phyloP scores from a whole-genome alignment of 2,888 invertebrate genomes.

The Cyclophora punctaria region DNA sequence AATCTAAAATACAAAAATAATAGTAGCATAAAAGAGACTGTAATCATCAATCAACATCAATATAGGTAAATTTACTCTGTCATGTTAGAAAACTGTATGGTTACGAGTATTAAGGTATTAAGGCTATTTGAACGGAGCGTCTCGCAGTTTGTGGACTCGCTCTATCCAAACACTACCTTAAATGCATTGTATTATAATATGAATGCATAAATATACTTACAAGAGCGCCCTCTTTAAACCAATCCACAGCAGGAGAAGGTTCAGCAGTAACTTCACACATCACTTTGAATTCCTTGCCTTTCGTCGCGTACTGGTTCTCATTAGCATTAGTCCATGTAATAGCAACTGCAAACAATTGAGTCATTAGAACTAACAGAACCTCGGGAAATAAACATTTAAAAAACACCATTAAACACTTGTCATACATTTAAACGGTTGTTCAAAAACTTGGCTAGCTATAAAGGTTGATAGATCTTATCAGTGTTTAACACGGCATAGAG shows the following conservation, averaged over 20 bases:
- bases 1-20: constrained; percentile 56
- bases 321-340: constrained; percentile 92
- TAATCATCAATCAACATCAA: neutral
- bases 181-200: neutral
- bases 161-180: too few species aligned
- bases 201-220: constrained; percentile 46
- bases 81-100: too few species aligned
- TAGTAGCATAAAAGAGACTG: neutral
- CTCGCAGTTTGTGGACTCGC: too few species aligned
- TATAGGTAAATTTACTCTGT: too few species aligned
- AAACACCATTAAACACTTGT: neutral
- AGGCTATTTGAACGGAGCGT: too few species aligned
- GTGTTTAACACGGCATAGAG: too few species aligned
- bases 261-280: constrained; percentile 90
- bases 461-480: too few species aligned
- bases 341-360: constrained; percentile 75
- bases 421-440: constrained; percentile 1
- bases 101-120: too few species aligned
- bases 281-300: constrained; percentile 83
- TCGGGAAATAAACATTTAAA: neutral
- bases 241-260: constrained; percentile 89
- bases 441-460: too few species aligned
- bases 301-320: constrained; percentile 85
- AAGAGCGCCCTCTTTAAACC: constrained; percentile 85
- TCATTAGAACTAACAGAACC: too few species aligned